These are phyloP conservation scores for Theretra japonica DNA, from an alignment of 2,888 invertebrate species.

Conservation along the genomic window DNA sequence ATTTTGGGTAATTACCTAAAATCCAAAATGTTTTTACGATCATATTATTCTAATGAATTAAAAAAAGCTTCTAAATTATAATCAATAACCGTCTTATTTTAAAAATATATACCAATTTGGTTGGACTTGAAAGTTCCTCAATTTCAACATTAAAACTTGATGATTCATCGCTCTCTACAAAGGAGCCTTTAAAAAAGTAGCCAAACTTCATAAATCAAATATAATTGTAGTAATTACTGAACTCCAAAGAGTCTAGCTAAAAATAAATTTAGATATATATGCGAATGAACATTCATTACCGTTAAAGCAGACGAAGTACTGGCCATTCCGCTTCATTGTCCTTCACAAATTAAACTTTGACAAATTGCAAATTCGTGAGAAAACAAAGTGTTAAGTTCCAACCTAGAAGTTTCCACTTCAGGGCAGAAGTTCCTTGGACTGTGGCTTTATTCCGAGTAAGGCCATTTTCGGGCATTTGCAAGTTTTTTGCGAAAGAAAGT, in stretches of 20 bases:
- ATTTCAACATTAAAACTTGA: too few relatives aligned
- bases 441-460: slow-evolving; percentile 34
- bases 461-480: slow-evolving; percentile 37
- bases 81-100: too few relatives aligned
- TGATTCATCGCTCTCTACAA: too few relatives aligned
- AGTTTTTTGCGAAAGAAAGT: slow-evolving; percentile 30
- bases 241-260: not conserved
- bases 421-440: slow-evolving; percentile 33
- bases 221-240: not conserved
- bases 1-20: too few relatives aligned
- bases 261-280: not conserved
- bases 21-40: too few relatives aligned
- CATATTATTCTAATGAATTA: too few relatives aligned
- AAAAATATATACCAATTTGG: too few relatives aligned
- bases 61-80: too few relatives aligned
- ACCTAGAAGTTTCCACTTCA: slow-evolving; percentile 25
- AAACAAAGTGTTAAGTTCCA: slow-evolving; percentile 49
- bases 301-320: not conserved
- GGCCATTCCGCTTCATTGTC: slow-evolving; percentile 5
- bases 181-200: not conserved
- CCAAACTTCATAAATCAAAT: not conserved
- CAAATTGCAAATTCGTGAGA: slow-evolving; percentile 38
- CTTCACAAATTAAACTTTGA: slow-evolving; percentile 23
- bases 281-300: not conserved
- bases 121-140: too few relatives aligned